These are phyloP conservation scores for Coracias cyanogaster DNA, from an alignment of 2,797 vertebrate genomes.

Conservation along the genomic window DNA sequence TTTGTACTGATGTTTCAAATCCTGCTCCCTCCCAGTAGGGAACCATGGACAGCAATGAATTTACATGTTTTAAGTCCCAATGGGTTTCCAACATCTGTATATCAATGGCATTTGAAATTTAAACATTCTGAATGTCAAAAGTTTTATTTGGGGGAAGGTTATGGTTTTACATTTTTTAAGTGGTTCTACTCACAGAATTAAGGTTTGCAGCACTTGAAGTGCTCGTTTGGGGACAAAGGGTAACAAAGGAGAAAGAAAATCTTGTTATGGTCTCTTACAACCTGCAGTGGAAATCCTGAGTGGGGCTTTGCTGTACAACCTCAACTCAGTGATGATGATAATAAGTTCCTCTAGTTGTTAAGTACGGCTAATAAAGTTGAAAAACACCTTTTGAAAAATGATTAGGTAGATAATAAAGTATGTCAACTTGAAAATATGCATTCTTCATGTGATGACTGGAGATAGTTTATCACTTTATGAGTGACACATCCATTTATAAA, in stretches of 20 bases:
- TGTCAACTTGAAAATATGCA: slow-evolving; percentile 67
- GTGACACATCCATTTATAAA: slow-evolving; percentile 73
- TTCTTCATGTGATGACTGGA: slow-evolving; percentile 70
- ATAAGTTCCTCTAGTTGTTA: slow-evolving; percentile 50
- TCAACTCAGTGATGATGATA: neutral
- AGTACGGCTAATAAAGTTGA: slow-evolving; percentile 65
- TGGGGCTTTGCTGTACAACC: neutral
- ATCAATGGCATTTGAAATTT: neutral
- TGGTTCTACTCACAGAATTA: neutral
- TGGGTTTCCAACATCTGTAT: neutral
- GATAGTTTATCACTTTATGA: slow-evolving; percentile 70
- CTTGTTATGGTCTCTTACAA: neutral
- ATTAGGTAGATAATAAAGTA: slow-evolving; percentile 74
- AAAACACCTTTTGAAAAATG: slow-evolving; percentile 70
- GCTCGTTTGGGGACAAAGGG: neutral
- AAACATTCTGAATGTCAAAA: neutral
- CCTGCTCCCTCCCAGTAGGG: neutral
- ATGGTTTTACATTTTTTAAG: neutral
- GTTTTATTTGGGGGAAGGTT: neutral
- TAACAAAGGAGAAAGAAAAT: neutral
- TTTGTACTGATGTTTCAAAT: neutral
- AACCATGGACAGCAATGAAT: neutral
- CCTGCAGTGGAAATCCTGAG: neutral
- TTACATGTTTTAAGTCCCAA: neutral
- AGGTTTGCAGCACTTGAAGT: neutral